Base-by-base conservation (phyloP, 2,113 vertebrate genomes). In the Carassius auratus region DNA sequence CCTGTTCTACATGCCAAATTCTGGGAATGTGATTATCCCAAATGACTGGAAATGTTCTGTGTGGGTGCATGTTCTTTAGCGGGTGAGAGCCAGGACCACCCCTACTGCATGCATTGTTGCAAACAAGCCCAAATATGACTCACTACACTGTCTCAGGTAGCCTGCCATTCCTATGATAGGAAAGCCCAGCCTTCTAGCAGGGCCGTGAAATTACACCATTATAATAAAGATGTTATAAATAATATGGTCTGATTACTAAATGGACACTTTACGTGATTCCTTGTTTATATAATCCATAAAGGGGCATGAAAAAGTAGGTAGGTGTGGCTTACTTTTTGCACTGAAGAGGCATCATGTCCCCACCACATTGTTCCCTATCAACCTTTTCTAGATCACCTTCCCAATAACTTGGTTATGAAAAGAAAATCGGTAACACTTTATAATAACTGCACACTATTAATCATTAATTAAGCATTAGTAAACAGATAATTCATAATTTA, bases 21-120 rank as follows among this genome's bases (percentile, higher is more conserved):
- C 23, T 76, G 14, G 9, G 30, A 36, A 57, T 57, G 1, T 77
- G 26, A 77, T 59, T 77, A 57, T 68, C 48, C 59, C 33, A 85
- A 85, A 85, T 78, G 68, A 78, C 74, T 59, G 80, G 84, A 83
- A 86, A 79, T 85, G 57, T 64, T 57, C n/a, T 48, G 5, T 75
- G 30, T 78, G 52, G 76, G 30, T 38, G 52, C 1, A 59, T 19
- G 66, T 69, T 68, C 26, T 68, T 33, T 68, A 30, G 64, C 12
- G 21, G 10, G 68, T 33, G 21, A 14, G 14, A 74, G 55, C 64
- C 26, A 36, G 36, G 50, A 78, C 69, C 33, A 81, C 57, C 69
- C 68, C 69, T 84, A 48, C 42, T 19, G 13, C 12, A 50, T 17
- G 78, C 17, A 0, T 21, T 59, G 52, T 36, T 59, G 26, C 52